Evolutionary conservation across 2,113 vertebrate species (phyloP), one percentile per base, ranked within the genome.

Genomic region (Atrichornis clamosus): DNA sequence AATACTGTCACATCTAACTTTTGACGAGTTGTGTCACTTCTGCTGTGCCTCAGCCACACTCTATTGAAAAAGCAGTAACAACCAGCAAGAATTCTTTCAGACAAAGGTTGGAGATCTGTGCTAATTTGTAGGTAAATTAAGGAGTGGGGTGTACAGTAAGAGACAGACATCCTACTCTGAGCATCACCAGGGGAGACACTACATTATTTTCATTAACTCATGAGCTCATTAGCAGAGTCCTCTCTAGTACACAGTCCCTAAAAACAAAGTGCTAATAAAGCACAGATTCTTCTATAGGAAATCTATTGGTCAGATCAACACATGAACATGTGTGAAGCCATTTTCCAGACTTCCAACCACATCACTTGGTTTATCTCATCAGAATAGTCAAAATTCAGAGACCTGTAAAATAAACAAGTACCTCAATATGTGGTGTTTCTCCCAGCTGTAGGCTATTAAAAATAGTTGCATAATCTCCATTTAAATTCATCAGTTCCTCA

Each of bases 391-490:
- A 58, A 28, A 87, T 41, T 87, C n/a, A 42, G 15, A 92, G 27
- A 8, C 12, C 46, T 72, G 87, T 12, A 39, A 85, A 80, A 70
- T 10, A 46, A 86, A 65, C 28, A 68, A 52, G 33, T 97, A 99
- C 99, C 98, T 99, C 99, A 28, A 99, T 97, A 27, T 98, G 98
- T 7, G 98, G 99, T 4, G 98, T 98, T 87, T 99, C 99, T 97
- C 99, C 99, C 78, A 99, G 97, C 96, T 99, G 98, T 49, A 99
- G 97, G 95, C 97, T 99, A 96, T 99, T 99, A 94, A 99, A 99
- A 97, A 99, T 99, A 86, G 99, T 96, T 30, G 99, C 98, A 50
- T 99, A 99, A 88, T 99, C 99, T 8, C 98, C 98, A 64, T 98
- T 99, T 76, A 99, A 97, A 75, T 98, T 98, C 98, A 99, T 99